Evolutionary conservation across 2,113 vertebrate genomes (phyloP).

Genomic region (Capricornis sumatraensis): DNA sequence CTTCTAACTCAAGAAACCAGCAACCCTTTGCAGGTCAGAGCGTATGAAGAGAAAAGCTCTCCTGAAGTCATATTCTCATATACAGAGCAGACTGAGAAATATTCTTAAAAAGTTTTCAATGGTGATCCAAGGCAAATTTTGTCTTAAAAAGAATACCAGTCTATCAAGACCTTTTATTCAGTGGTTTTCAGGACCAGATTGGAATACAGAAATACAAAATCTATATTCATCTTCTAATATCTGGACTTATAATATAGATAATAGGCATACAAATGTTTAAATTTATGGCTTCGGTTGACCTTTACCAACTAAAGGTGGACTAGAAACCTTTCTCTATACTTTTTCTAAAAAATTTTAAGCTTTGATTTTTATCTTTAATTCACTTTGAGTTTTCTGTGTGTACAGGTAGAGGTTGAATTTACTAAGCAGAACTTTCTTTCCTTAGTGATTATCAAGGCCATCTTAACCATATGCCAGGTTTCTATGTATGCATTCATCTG

Average conservation of each 20-base stretch:
- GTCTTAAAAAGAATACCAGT: background rate
- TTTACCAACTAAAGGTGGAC: background rate
- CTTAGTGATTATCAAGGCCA: background rate
- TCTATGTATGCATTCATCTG: background rate
- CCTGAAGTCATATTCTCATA: background rate
- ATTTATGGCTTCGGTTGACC: background rate
- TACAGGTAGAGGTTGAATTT: background rate
- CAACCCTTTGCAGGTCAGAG: background rate
- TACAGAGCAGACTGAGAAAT: background rate
- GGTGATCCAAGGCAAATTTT: background rate
- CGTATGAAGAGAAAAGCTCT: background rate
- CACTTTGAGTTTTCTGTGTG: background rate
- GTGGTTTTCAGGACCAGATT: background rate
- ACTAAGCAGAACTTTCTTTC: background rate
- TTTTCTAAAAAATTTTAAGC: background rate
- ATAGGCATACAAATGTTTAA: background rate
- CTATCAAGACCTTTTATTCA: background rate
- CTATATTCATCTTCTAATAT: background rate
- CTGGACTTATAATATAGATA: background rate
- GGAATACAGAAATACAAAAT: background rate
- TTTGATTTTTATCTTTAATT: slow-evolving; percentile 5
- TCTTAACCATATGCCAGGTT: background rate
- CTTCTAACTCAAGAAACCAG: background rate
- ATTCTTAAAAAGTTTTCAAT: background rate
- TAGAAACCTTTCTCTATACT: background rate